These are phyloP conservation scores for Drosophila gaucha DNA, from an alignment of 2,888 invertebrate genomes.

Conservation along the genomic window DNA sequence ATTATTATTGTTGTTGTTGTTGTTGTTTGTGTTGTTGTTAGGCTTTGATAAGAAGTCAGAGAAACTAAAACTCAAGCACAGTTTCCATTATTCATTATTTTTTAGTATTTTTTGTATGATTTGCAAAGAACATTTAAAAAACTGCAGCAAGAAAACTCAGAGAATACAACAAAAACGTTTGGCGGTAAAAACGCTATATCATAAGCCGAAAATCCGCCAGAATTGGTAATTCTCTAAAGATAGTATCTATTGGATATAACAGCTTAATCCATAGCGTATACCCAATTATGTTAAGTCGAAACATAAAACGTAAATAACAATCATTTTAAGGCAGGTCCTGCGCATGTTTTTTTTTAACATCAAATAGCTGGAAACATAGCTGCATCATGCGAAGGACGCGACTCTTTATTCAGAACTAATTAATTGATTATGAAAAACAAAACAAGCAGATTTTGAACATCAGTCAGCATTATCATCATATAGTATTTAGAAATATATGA, in stretches of 20 bases:
- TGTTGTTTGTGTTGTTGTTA: conserved; percentile 40
- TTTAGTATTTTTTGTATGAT: conserved; percentile 2
- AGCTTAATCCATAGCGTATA: background rate
- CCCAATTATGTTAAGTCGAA: background rate
- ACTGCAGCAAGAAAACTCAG: conserved; percentile 24
- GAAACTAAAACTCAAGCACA: conserved; percentile 35
- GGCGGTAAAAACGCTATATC: conserved; percentile 7
- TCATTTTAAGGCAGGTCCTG: conserved; percentile 12
- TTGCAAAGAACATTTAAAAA: conserved; percentile 37
- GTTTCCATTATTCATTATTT: conserved; percentile 10
- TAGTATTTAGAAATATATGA: conserved; percentile 27
- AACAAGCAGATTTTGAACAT: conserved; percentile 75
- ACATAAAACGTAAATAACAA: conserved; percentile 15
- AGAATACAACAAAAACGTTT: conserved; percentile 34
- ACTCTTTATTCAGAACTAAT: conserved; percentile 14
- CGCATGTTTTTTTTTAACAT: conserved; percentile 25
- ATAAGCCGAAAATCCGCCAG: conserved; percentile 3
- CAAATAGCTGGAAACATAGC: conserved; percentile 15
- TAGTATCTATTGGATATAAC: background rate
- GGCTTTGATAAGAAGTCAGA: conserved; percentile 15
- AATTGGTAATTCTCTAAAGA: too few relatives aligned
- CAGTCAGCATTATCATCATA: conserved; percentile 63
- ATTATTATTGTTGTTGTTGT: conserved; percentile 8
- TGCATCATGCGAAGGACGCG: conserved; percentile 21
- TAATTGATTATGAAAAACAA: conserved; percentile 60